phyloP scores from a whole-genome alignment of 2,113 vertebrate species.

The Atlantisia rogersi region DNA sequence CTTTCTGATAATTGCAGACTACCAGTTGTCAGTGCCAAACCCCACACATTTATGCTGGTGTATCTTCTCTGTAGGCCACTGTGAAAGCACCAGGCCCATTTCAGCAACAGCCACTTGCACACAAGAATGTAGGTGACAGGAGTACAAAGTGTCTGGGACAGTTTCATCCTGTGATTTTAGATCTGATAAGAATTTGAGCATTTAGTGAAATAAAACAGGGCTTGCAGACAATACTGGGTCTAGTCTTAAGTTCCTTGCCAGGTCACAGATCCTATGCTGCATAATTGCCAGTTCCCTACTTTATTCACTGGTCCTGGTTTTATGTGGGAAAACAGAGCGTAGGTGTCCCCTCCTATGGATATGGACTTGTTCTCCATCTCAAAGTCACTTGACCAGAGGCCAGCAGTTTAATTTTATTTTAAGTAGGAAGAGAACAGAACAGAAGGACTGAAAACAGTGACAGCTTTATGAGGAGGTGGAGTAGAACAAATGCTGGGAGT shows the following conservation, averaged over 20 bases:
- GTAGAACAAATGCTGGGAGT: constrained; percentile 3
- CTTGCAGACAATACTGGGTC: accelerated
- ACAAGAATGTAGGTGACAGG: background rate
- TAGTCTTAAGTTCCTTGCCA: background rate
- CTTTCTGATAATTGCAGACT: background rate
- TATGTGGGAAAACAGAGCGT: background rate
- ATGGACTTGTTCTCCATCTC: background rate
- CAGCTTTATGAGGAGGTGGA: constrained; percentile 54
- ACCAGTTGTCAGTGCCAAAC: background rate
- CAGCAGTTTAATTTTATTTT: constrained; percentile 23
- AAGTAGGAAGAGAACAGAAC: background rate
- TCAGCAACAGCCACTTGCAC: background rate
- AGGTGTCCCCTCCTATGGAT: background rate
- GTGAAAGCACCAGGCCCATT: background rate
- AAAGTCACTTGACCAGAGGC: background rate
- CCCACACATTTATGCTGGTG: background rate
- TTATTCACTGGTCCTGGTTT: background rate
- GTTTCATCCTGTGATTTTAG: background rate
- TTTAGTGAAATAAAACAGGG: background rate
- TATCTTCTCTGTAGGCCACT: background rate
- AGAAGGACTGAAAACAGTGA: constrained; percentile 32
- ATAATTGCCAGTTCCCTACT: background rate
- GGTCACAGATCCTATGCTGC: background rate
- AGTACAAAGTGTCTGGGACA: accelerated
- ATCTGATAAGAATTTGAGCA: background rate